Evolutionary conservation across 2,797 vertebrate genomes (phyloP), one percentile per base, ranked within the genome.

Genomic region (Linurgus olivaceus): DNA sequence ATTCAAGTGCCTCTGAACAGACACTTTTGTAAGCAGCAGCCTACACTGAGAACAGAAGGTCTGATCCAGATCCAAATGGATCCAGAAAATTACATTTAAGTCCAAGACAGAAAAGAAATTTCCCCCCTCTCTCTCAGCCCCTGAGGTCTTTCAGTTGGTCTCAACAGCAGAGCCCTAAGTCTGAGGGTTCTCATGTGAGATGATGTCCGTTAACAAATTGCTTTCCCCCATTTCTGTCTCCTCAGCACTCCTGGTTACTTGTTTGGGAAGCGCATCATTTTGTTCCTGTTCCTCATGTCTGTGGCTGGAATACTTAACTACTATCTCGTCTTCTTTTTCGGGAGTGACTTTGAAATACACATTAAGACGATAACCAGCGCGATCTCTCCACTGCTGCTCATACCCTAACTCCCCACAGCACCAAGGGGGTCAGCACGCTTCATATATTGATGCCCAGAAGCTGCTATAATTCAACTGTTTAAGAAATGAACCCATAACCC

Each of bases 231-330:
- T 92, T 83, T 94, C 48, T 96, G 29, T 96, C 72, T 84, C 94
- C 82, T 92, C 78, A 99, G 99, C 97, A 99, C 98, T n/a, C 99
- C 99, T 0, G 99, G 99, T 47, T 99, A 98, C 97, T 96, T 99
- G 92, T 99, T 99, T 88, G 99, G 99, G 83, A 99, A 99, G 61
- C 98, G 99, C 10, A 96, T 99, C 86, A 98, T 99, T 75, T 92
- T 96, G 83, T 99, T 99, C 97, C 98, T 99, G 95, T 97, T 98
- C 85, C 96, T 99, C 86, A 99, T 99, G 99, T 98, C 98, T 54
- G 15, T 98, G 3, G 98, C 99, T 62, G 99, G 99, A 29, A 98
- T 99, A 90, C 66, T 98, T 77, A 99, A 99, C 97, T 98, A 98
- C 96, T 98, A 98, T 96, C 97, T 99, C 86, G 17, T 95, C 70